Evolutionary conservation across 2,797 vertebrate genomes (phyloP).

Genomic region (Phataginus tricuspis): DNA sequence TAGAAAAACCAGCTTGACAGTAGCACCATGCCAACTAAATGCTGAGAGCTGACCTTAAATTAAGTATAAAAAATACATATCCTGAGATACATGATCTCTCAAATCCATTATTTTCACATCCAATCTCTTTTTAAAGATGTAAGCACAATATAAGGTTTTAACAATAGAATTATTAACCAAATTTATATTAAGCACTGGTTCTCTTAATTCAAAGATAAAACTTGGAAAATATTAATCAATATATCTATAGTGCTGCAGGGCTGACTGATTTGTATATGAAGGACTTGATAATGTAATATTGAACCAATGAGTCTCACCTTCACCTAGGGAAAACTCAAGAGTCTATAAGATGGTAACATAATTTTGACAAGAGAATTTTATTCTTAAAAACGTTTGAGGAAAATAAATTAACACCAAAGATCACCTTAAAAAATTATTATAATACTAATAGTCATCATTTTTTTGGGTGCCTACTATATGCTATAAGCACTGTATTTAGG

Average conservation of each 20-base stretch:
- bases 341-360: not conserved
- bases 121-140: not conserved
- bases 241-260: not conserved
- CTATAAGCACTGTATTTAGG: not conserved
- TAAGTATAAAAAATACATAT: not conserved
- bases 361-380: not conserved
- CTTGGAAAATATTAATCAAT: not conserved
- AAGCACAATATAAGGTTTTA: not conserved
- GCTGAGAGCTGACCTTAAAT: not conserved
- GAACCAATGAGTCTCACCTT: not conserved
- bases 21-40: not conserved
- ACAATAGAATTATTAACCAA: not conserved
- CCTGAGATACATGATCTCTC: not conserved
- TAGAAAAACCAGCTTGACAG: not conserved
- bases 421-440: not conserved
- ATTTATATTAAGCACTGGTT: constrained; percentile 12
- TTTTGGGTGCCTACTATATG: not conserved
- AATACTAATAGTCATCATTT: not conserved
- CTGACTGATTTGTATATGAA: not conserved
- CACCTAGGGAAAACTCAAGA: not conserved
- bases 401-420: not conserved
- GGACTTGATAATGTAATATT: not conserved
- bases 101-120: not conserved
- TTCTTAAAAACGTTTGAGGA: not conserved
- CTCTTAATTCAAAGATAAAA: not conserved